Conservation (phyloP, 2,113 vertebrate species). For the Eurypyga helias region DNA sequence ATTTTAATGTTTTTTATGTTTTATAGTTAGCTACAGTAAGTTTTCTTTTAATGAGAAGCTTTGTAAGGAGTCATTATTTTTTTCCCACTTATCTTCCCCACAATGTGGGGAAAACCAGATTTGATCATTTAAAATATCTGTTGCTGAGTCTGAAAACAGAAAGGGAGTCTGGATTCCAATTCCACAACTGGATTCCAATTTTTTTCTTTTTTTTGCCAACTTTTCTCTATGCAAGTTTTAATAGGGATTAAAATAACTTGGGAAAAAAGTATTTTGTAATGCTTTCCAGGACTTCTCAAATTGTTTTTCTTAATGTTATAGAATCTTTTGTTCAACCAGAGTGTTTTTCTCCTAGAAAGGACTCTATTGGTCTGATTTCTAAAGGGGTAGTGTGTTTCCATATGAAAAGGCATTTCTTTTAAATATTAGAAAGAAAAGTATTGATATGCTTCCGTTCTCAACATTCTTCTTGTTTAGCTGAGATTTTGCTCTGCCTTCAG, state of each 20-base stretch:
- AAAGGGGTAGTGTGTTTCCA: background rate
- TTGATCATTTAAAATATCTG: background rate
- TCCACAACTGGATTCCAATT: background rate
- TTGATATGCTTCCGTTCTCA: background rate
- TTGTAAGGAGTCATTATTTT: background rate
- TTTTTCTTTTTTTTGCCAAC: background rate
- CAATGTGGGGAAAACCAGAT: background rate
- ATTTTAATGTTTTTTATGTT: background rate
- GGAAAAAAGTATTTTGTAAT: background rate
- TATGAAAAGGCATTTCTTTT: background rate
- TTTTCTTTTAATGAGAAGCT: background rate
- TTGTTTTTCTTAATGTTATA: background rate
- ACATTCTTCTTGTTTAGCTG: background rate
- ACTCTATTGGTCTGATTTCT: background rate
- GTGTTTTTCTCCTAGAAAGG: background rate
- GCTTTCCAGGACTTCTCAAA: background rate
- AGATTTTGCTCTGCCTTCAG: background rate
- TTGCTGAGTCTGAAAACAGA: background rate
- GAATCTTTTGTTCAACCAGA: background rate
- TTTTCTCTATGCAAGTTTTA: background rate
- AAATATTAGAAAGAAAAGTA: background rate
- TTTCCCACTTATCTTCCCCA: background rate
- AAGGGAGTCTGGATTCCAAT: background rate
- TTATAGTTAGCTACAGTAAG: background rate
- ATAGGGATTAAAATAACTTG: background rate